phyloP scores from a whole-genome alignment of 2,888 invertebrate genomes.

The Helobdella robusta region DNA sequence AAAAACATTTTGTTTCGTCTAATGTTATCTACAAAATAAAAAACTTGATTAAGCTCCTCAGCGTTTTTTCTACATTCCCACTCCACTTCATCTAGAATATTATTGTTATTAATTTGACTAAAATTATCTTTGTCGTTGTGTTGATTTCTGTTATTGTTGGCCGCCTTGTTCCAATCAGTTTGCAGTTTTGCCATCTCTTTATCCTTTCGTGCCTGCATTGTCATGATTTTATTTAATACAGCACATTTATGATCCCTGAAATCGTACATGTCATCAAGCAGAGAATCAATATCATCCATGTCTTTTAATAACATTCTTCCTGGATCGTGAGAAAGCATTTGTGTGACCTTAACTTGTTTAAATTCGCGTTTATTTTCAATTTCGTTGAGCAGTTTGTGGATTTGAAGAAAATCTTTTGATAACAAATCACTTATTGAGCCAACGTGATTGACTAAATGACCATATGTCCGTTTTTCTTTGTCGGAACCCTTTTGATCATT shows the following conservation, averaged over 20 bases:
- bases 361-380: neutral
- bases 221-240: neutral
- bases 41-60: neutral
- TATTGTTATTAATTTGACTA: neutral
- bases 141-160: too few species aligned
- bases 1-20: too few species aligned
- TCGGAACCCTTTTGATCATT: too few species aligned
- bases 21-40: neutral
- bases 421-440: neutral
- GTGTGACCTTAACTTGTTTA: neutral
- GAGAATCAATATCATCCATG: neutral
- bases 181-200: neutral
- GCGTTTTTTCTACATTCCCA: neutral
- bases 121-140: too few species aligned
- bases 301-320: neutral
- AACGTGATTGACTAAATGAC: neutral
- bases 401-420: slow-evolving; percentile 1
- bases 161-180: too few species aligned
- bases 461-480: too few species aligned
- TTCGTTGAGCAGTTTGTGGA: neutral
- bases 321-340: neutral
- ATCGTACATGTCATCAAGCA: slow-evolving; percentile 2
- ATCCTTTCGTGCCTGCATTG: neutral
- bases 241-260: neutral
- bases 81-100: neutral